Percentiles rank a stretch among this genome's conserved stretches.
These are phyloP conservation scores for Drosophila rellima DNA, from an alignment of 2,888 invertebrate species.

Conservation along the genomic window DNA sequence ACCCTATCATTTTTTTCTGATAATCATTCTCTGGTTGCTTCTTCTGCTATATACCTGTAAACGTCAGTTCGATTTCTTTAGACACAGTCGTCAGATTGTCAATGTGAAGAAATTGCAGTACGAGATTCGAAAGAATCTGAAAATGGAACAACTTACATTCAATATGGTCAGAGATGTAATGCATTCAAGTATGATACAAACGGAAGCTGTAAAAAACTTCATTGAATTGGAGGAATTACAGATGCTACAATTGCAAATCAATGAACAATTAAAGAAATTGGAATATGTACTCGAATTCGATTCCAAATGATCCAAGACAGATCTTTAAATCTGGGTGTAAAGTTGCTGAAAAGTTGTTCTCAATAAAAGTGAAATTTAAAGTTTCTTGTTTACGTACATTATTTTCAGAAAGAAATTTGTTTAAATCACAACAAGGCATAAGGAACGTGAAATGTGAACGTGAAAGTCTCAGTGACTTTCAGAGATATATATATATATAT, in stretches of 20 bases:
- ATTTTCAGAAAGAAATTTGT: constrained; percentile 17
- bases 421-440: constrained; percentile 26
- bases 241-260: constrained; percentile 21
- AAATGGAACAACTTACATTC: constrained; percentile 30
- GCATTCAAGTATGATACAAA: constrained; percentile 20
- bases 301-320: background rate
- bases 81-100: constrained; percentile 6
- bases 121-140: constrained; percentile 42
- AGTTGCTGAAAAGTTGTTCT: too few relatives aligned
- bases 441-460: constrained; percentile 8
- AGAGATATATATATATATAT: background rate
- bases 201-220: background rate
- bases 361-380: constrained; percentile 1
- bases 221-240: constrained; percentile 24
- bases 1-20: constrained; percentile 9
- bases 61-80: constrained; percentile 15
- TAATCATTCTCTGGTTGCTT: constrained; percentile 35
- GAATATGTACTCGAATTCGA: constrained; percentile 2
- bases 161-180: constrained; percentile 15
- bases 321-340: background rate
- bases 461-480: constrained; percentile 7
- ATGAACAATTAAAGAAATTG: constrained; percentile 22
- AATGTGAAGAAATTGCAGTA: constrained; percentile 34
- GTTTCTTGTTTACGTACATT: constrained; percentile 3
- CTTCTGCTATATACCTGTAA: constrained; percentile 25